Evolutionary conservation across 1,140 invertebrate species (phyloP).

Genomic region (Cydia fagiglandana): DNA sequence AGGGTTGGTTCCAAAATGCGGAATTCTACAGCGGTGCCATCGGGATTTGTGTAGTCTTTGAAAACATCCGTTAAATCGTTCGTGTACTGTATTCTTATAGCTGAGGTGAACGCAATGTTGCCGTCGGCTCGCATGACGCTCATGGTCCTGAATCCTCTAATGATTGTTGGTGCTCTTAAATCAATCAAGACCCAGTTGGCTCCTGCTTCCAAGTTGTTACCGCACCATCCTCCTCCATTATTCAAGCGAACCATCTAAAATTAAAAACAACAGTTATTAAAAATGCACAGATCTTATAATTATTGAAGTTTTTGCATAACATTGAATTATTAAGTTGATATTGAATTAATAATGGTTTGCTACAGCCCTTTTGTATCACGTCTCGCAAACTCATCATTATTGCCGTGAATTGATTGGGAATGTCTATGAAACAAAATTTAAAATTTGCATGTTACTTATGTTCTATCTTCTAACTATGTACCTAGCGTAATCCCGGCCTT

Average conservation of each 20-base stretch:
- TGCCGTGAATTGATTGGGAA: too few species aligned
- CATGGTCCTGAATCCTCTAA: conserved; percentile 94
- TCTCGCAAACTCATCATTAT: too few species aligned
- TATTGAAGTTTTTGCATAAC: too few species aligned
- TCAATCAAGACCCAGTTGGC: conserved; percentile 94
- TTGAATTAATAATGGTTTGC: too few species aligned
- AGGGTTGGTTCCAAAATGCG: conserved; percentile 91
- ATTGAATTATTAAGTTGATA: too few species aligned
- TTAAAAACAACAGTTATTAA: conserved; percentile 26
- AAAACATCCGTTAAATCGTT: conserved; percentile 94
- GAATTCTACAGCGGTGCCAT: conserved; percentile 95
- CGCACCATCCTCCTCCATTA: conserved; percentile 93
- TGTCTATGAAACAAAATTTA: too few species aligned
- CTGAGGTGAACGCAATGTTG: conserved; percentile 91
- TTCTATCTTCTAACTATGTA: too few species aligned
- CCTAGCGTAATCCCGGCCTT: too few species aligned
- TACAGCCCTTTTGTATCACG: too few species aligned
- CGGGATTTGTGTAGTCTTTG: conserved; percentile 94
- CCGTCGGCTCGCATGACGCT: conserved; percentile 89
- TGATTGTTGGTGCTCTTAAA: conserved; percentile 92
- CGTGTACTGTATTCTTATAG: conserved; percentile 91
- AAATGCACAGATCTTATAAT: conserved; percentile 1
- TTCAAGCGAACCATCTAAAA: conserved; percentile 88
- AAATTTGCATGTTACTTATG: too few species aligned
- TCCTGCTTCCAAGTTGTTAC: conserved; percentile 89